These are phyloP conservation scores for Microtus montanus DNA, from an alignment of 2,113 vertebrate species.

Conservation along the genomic window DNA sequence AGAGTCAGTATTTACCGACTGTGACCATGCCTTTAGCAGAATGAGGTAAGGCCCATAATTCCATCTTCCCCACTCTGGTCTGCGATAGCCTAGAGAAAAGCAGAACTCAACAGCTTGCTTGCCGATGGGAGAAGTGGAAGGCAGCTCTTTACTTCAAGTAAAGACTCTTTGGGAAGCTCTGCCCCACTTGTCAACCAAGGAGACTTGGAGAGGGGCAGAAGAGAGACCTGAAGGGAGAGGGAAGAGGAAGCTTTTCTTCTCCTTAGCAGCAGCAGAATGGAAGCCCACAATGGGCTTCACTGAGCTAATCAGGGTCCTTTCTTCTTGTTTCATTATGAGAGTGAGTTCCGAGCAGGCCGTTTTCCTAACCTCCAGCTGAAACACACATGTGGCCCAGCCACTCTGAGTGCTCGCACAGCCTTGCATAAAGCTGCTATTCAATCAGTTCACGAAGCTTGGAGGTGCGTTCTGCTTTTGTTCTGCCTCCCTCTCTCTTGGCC, in stretches of 20 bases:
- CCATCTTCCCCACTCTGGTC: background rate
- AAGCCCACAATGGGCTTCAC: constrained; percentile 13
- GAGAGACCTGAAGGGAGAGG: background rate
- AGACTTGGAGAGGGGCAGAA: background rate
- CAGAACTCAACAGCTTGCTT: background rate
- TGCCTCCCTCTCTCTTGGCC: background rate
- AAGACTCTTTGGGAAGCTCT: constrained; percentile 11
- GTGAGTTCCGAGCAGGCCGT: background rate
- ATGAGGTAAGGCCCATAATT: background rate
- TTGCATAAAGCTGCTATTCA: constrained; percentile 41
- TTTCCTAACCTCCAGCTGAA: constrained; percentile 42
- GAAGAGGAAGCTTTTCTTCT: constrained; percentile 21
- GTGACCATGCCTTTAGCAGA: background rate
- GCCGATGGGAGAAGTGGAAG: background rate
- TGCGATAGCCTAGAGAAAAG: background rate
- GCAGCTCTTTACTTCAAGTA: background rate
- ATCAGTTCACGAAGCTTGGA: background rate
- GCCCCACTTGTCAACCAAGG: background rate
- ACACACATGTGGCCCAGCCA: background rate
- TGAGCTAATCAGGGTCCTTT: constrained; percentile 53
- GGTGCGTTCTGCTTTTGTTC: background rate
- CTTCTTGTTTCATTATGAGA: constrained; percentile 4
- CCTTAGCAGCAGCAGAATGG: background rate
- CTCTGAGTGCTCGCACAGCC: background rate
- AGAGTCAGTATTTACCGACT: background rate